Base-by-base conservation (phyloP, 2,888 invertebrate species). In the Drosophila gaucha region DNA sequence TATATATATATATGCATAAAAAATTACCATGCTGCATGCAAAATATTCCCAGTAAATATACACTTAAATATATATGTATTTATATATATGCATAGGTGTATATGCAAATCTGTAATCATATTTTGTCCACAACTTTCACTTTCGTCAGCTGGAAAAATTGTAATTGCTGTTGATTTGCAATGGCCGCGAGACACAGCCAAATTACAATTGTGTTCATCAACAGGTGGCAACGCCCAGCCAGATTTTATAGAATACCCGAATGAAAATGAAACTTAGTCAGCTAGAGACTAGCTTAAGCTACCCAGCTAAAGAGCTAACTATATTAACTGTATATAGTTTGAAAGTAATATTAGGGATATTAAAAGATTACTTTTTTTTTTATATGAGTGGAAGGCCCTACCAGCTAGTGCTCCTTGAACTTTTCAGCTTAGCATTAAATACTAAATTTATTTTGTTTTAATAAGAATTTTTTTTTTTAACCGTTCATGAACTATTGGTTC, bases 101-200 rank as follows among this genome's bases (percentile, higher is more conserved):
- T 62, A 22, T 59, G 59, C 49, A 63, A 51, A 47, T 62, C 39
- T 54, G 56, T 68, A 68, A 57, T 67, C 46, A 56, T 73, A 54
- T 54, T 72, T 51, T 54, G 52, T 69, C 24, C 38, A 43, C 57
- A 54, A 73, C 72, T 72, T 72, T 73, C 72, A 72, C 72, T 72
- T 74, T 72, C 55, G 51, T 49, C 55, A 39, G 47, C 24, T 54
- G 30, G 44, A 51, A 51, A 41, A 41, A 31, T 46, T 38, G 54
- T 55, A 58, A 68, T 73, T 73, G 43, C 6, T 46, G 26, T 22
- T 39, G 43, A 41, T 67, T 35, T 41, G 36, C 41, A 24, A 22
- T 52, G 26, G 20, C 10, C 30, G 8, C 51, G 16, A 39, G 38
- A 12, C 38, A 31, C 22, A 30, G 14, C 6, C 22, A 36, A 57